Conservation (phyloP, 2,113 vertebrate genomes). For the Campylorhamphus procurvoides region DNA sequence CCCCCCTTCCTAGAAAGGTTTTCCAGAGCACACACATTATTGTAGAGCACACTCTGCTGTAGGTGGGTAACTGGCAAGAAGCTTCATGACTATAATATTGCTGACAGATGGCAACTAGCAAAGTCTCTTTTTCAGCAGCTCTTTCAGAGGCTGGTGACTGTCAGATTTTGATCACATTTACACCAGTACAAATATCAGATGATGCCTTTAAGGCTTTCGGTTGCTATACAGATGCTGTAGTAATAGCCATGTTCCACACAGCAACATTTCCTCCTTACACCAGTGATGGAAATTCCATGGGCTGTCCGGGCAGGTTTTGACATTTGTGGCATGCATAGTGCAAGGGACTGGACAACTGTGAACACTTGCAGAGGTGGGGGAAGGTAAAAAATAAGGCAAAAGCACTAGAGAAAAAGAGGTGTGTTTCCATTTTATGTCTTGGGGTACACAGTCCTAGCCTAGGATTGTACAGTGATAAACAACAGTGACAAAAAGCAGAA, state of each 20-base stretch:
- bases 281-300: neutral
- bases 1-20: neutral
- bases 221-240: neutral
- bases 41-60: neutral
- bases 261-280: neutral
- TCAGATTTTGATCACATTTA: neutral
- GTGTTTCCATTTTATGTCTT: neutral
- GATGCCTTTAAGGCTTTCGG: neutral
- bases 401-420: neutral
- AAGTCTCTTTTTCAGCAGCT: neutral
- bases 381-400: neutral
- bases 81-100: neutral
- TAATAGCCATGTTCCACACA: neutral
- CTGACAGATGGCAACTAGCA: neutral
- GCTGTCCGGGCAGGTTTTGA: neutral
- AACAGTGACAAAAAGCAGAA: neutral
- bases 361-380: rapidly evolving
- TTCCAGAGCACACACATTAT: neutral
- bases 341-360: neutral
- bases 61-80: neutral
- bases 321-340: neutral
- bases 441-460: neutral
- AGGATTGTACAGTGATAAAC: rapidly evolving
- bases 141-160: neutral
- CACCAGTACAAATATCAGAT: neutral